Evolutionary conservation across 1,140 invertebrate species (phyloP).

Genomic region (Drosophila lini): DNA sequence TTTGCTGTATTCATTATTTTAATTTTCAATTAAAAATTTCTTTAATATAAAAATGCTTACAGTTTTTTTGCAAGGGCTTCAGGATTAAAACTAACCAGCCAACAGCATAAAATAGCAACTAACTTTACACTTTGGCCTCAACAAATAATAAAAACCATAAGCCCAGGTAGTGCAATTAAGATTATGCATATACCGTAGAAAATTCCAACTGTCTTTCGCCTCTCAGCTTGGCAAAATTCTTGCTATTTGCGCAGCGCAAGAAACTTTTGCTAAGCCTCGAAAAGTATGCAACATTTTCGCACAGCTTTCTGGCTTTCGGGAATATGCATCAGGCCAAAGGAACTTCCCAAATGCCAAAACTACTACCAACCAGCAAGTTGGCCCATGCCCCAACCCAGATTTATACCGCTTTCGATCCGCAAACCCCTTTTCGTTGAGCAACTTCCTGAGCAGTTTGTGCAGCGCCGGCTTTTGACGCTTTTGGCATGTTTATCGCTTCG

Average conservation of each 20-base stretch:
- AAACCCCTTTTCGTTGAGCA: constrained; percentile 1
- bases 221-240: constrained; percentile 18
- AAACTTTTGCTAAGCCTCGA: constrained; percentile 37
- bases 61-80: neutral
- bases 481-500: constrained; percentile 51
- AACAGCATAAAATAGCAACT: neutral
- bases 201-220: constrained; percentile 7
- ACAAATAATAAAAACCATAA: neutral
- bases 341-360: constrained; percentile 34
- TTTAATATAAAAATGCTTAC: neutral
- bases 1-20: neutral
- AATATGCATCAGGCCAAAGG: constrained; percentile 25
- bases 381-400: constrained; percentile 8
- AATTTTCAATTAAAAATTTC: constrained; percentile 4
- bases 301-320: constrained; percentile 40
- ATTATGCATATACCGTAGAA: constrained; percentile 30
- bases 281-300: constrained; percentile 44
- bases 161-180: constrained; percentile 17
- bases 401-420: constrained; percentile 29
- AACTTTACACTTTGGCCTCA: neutral
- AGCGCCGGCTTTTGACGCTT: constrained; percentile 43
- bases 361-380: constrained; percentile 19
- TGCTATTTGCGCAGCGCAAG: constrained; percentile 23
- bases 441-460: constrained; percentile 47
- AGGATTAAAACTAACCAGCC: neutral